These are phyloP conservation scores for Adelphocoris suturalis DNA, from an alignment of 2,888 invertebrate genomes.

Conservation along the genomic window DNA sequence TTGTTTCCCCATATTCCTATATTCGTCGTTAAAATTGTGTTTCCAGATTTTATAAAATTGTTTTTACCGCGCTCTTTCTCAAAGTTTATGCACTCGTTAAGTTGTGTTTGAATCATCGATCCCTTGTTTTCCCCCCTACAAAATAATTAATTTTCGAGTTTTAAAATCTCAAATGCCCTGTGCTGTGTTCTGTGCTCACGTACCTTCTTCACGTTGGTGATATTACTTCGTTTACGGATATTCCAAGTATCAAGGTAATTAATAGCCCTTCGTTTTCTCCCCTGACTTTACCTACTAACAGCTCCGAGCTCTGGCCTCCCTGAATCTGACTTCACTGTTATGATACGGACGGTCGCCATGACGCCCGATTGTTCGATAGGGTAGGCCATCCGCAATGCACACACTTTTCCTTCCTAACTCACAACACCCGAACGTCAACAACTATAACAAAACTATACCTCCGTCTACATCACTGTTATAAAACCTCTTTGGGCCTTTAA, in stretches of 20 bases:
- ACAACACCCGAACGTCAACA: slow-evolving; percentile 14
- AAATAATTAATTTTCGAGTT: slow-evolving; percentile 47
- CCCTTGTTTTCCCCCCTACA: slow-evolving; percentile 53
- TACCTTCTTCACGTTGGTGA: neutral
- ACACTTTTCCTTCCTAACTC: neutral
- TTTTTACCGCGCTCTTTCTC: slow-evolving; percentile 20
- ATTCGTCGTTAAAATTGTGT: slow-evolving; percentile 21
- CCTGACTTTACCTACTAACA: neutral
- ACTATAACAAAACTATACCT: neutral
- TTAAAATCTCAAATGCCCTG: neutral
- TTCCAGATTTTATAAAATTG: neutral
- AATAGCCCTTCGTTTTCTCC: neutral
- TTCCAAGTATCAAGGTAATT: slow-evolving; percentile 28
- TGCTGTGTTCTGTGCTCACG: slow-evolving; percentile 30
- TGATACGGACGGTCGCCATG: slow-evolving; percentile 65
- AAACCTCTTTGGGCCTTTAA: neutral
- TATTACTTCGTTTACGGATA: slow-evolving; percentile 21
- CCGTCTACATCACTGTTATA: neutral
- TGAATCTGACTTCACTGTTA: slow-evolving; percentile 17
- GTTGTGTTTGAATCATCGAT: slow-evolving; percentile 44
- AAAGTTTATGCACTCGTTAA: slow-evolving; percentile 54
- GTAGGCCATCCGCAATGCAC: slow-evolving; percentile 55
- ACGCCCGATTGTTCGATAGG: slow-evolving; percentile 67
- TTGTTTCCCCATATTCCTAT: slow-evolving; percentile 17
- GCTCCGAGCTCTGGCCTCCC: neutral